Conservation (phyloP, 2,888 invertebrate genomes). For the Acheta domesticus region DNA sequence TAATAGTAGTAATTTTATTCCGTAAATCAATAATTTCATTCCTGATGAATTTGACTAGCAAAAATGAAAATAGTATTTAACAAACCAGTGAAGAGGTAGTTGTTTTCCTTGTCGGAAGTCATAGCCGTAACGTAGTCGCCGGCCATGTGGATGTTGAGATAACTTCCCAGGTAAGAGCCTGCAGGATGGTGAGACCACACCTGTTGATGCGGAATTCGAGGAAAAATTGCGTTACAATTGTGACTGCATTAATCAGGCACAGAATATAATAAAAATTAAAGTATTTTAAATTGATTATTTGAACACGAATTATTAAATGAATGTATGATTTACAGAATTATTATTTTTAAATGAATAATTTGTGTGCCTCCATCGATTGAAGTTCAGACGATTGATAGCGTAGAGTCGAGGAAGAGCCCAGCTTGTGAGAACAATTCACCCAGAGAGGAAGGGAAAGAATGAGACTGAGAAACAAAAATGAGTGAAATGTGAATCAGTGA, state of each 20-base stretch:
- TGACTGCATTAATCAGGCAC: background rate
- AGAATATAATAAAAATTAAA: background rate
- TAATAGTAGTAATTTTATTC: too few species aligned
- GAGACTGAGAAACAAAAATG: too few species aligned
- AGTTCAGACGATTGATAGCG: too few species aligned
- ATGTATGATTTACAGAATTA: background rate
- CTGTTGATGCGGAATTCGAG: slow-evolving; percentile 48
- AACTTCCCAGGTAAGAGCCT: slow-evolving; percentile 67
- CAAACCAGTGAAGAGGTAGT: slow-evolving; percentile 66
- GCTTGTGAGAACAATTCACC: background rate
- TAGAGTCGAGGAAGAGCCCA: background rate
- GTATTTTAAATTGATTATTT: background rate
- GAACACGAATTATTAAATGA: too few species aligned
- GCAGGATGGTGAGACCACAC: slow-evolving; percentile 73
- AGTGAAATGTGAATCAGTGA: too few species aligned
- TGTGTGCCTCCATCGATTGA: background rate
- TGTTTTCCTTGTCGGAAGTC: slow-evolving; percentile 66
- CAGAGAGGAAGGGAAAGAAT: background rate
- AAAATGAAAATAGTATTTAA: background rate
- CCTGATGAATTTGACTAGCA: too few species aligned
- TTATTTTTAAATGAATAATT: background rate
- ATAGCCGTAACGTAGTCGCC: slow-evolving; percentile 66
- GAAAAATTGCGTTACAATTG: background rate
- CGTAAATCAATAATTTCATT: too few species aligned
- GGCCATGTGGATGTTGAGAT: slow-evolving; percentile 64